phyloP scores from a whole-genome alignment of 2,888 invertebrate species.

The Orchestes rusci region DNA sequence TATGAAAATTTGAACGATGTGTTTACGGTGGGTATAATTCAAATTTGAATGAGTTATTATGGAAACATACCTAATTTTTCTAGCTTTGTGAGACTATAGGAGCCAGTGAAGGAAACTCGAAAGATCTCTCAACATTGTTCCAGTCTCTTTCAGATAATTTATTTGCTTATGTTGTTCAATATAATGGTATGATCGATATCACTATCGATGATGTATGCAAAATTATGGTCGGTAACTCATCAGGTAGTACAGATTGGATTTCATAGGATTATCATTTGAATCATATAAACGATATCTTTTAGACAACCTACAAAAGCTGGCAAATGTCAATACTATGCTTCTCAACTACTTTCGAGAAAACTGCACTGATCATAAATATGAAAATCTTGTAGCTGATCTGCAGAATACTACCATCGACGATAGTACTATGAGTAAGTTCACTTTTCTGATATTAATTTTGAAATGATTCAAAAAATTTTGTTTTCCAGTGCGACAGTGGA shows the following conservation, averaged over 20 bases:
- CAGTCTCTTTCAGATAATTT: constrained; percentile 71
- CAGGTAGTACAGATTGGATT: too few species aligned
- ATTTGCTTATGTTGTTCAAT: constrained; percentile 87
- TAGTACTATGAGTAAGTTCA: constrained; percentile 21
- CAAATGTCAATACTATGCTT: constrained; percentile 61
- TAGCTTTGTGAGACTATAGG: constrained; percentile 70
- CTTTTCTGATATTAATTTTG: background rate
- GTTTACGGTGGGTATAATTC: constrained; percentile 45
- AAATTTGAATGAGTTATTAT: background rate
- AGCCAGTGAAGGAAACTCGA: constrained; percentile 47
- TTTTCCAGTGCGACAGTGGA: constrained; percentile 72
- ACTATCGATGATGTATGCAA: constrained; percentile 71
- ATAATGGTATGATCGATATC: constrained; percentile 77
- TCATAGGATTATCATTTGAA: too few species aligned
- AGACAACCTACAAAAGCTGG: constrained; percentile 62
- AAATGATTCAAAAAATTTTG: background rate
- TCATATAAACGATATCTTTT: too few species aligned
- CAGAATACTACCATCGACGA: constrained; percentile 46
- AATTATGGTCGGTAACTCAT: constrained; percentile 54
- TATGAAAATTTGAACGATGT: constrained; percentile 38
- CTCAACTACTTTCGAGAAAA: constrained; percentile 56
- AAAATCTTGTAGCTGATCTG: constrained; percentile 61
- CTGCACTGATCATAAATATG: constrained; percentile 79
- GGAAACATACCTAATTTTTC: constrained; percentile 46
- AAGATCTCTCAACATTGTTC: constrained; percentile 75